Percentiles rank a stretch among this genome's conserved stretches.
Evolutionary conservation across 2,113 vertebrate genomes (phyloP).

Genomic region (Geococcyx californianus): DNA sequence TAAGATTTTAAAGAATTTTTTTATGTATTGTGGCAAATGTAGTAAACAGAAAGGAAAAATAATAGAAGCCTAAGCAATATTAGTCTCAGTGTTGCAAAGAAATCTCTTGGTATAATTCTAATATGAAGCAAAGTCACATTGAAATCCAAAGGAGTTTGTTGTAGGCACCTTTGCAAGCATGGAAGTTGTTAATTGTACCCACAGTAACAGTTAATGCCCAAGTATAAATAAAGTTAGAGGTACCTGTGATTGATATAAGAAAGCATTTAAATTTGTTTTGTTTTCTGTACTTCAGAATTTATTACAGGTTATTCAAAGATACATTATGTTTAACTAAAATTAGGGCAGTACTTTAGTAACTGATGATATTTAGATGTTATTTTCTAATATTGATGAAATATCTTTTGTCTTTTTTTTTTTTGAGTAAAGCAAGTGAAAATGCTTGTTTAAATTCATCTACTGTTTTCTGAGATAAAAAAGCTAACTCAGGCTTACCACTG

Average conservation of each 20-base stretch:
- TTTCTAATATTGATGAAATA: neutral
- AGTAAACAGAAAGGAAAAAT: neutral
- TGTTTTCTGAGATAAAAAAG: conserved; percentile 22
- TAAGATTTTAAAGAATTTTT: neutral
- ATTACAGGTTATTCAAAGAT: neutral
- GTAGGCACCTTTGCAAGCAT: neutral
- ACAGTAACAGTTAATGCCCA: neutral
- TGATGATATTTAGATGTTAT: neutral
- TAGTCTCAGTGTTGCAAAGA: neutral
- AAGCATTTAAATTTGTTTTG: neutral
- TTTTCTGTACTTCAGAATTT: neutral
- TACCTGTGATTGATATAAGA: neutral
- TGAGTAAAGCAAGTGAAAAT: neutral
- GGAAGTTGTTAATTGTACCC: neutral
- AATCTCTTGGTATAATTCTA: neutral
- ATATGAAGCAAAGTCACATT: neutral
- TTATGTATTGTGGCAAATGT: neutral
- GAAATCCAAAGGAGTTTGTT: neutral
- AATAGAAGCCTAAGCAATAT: neutral
- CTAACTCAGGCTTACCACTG: conserved; percentile 30
- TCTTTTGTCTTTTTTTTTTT: neutral
- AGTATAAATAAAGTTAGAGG: neutral
- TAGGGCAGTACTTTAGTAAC: neutral
- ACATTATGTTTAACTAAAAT: neutral
- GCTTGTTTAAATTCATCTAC: conserved; percentile 22